Evolutionary conservation across 2,888 invertebrate species (phyloP).

Genomic region (Drosophila multiciliata): DNA sequence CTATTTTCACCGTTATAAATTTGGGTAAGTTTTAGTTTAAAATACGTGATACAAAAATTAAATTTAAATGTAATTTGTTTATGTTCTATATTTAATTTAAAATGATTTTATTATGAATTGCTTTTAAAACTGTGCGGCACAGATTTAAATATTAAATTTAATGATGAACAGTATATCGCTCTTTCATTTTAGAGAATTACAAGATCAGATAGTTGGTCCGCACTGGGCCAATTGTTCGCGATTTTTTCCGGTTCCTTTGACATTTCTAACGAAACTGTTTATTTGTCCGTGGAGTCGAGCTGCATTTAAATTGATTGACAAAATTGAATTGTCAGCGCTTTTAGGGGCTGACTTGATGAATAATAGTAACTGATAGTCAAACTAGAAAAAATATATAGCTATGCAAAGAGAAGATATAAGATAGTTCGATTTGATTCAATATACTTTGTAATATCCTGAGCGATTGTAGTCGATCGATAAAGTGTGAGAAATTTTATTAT

Average conservation of each 20-base stretch:
- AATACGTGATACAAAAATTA: no score
- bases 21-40: no score
- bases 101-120: neutral
- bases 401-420: no score
- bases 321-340: conserved; percentile 23
- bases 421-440: no score
- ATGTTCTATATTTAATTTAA: neutral
- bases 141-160: neutral
- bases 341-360: conserved; percentile 34
- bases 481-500: no score
- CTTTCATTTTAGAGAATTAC: no score
- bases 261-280: conserved; percentile 20
- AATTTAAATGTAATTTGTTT: neutral
- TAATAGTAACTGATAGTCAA: no score
- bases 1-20: no score
- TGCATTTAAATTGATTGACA: conserved; percentile 5
- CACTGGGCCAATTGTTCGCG: neutral
- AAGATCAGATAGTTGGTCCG: conserved; percentile 3
- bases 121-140: neutral
- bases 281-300: neutral
- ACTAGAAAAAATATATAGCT: no score
- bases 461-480: no score
- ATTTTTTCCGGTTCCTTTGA: conserved; percentile 6
- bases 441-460: no score
- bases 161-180: neutral